Base-by-base conservation (phyloP, 2,888 invertebrate genomes). In the Hetaerina titia region DNA sequence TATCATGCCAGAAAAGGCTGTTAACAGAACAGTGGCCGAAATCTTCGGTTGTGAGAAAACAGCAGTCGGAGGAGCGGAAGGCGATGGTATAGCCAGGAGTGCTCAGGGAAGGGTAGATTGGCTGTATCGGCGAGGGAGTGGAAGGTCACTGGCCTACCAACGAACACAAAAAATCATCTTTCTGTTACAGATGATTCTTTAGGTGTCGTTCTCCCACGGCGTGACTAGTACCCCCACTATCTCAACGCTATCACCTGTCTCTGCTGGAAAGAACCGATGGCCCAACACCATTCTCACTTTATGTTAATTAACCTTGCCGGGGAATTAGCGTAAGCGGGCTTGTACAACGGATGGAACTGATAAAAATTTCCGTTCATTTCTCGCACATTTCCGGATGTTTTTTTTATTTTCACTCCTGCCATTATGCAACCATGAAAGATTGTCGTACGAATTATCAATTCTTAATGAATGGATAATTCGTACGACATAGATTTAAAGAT, bases 111-210 rank as follows among this genome's bases (percentile, higher is more conserved):
- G 69, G 8, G 22, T 8, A 31, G 81, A 81, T n/a, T 81, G 25
- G 81, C 31, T n/a, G 25, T 31, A 81, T 81, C 25, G 81, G 81
- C 11, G 31, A 31, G 81, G 31, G 31, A 11, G 25, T 81, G 81
- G 81, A 25, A 81, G 81, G 81, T 81, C 81, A 31, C 31, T 81
- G 81, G 25, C 81, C 81, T 81, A 25, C 25, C 31, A 25, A 81
- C 81, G 31, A 15, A 13, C 9, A 31, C n/a, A 81, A 81, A 81
- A 69, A 81, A 25, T 13, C 13, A 8, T 25, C 31, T 13, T 81
- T 81, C 81, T 81, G 81, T 22, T 31, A 81, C 81, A 81, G 81
- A 81, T 81, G 31, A 81, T 25, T 81, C 81, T 22, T 81, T 13
- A 31, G 81, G 81, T 31, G 81, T 81, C 81, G 31, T 25, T 81